Percentiles rank a stretch among this genome's conserved stretches.
Conservation (phyloP, 2,888 invertebrate species). For the Thumatha senex region DNA sequence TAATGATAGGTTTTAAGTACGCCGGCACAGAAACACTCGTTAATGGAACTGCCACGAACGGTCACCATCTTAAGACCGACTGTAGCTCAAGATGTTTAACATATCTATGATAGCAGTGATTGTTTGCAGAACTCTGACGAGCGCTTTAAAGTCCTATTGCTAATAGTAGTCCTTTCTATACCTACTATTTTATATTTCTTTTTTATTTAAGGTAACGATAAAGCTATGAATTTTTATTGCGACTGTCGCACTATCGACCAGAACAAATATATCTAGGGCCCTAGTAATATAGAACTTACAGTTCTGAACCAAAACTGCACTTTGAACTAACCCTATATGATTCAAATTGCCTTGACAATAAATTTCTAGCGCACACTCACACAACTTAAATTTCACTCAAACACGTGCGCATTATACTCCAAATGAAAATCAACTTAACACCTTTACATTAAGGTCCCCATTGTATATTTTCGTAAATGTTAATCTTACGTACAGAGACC, state of each 20-base stretch:
- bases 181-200: no score
- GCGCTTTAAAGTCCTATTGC: no score
- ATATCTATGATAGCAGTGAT: no score
- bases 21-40: no score
- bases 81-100: no score
- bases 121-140: no score
- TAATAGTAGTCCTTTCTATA: no score
- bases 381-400: background rate
- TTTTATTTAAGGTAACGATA: no score
- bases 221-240: slow-evolving; percentile 27
- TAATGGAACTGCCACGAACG: no score
- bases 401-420: background rate
- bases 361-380: background rate
- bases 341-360: background rate
- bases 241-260: slow-evolving; percentile 40
- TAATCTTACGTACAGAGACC: slow-evolving; percentile 19
- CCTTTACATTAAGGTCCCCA: accelerated
- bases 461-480: no score
- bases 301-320: slow-evolving; percentile 11
- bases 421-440: slow-evolving; percentile 9
- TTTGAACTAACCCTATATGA: background rate
- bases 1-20: no score
- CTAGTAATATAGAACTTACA: slow-evolving; percentile 10
- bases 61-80: no score
- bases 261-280: slow-evolving; percentile 22